Conservation (phyloP, 2,113 vertebrate species). For the Crotalus helleri region DNA sequence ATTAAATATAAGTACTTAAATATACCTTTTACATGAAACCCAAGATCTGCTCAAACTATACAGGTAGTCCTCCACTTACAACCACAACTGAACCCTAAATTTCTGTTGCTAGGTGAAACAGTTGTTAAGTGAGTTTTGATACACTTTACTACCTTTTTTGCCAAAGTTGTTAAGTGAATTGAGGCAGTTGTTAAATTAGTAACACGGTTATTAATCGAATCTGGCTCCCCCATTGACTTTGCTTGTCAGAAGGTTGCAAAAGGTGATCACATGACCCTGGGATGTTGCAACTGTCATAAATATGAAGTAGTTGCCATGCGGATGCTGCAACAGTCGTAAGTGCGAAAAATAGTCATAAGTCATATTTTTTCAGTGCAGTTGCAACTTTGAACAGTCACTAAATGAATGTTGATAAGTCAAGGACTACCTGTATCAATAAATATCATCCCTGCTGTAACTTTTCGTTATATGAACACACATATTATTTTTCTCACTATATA, state of each 20-base stretch:
- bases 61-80: background rate
- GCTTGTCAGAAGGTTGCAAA: background rate
- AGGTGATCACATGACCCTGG: background rate
- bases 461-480: background rate
- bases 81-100: background rate
- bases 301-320: background rate
- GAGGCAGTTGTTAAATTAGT: background rate
- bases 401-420: background rate
- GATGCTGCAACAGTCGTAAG: background rate
- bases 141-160: background rate
- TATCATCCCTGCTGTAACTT: background rate
- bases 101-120: background rate
- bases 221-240: background rate
- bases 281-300: background rate
- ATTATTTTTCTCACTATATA: background rate
- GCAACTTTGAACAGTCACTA: background rate
- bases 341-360: background rate
- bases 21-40: conserved; percentile 10
- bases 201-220: background rate
- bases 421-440: background rate
- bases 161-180: background rate
- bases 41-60: background rate
- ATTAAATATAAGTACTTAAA: background rate
- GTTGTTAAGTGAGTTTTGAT: background rate
- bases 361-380: background rate